Evolutionary conservation across 1,140 invertebrate species (phyloP).

Genomic region (Cydia pomonella): DNA sequence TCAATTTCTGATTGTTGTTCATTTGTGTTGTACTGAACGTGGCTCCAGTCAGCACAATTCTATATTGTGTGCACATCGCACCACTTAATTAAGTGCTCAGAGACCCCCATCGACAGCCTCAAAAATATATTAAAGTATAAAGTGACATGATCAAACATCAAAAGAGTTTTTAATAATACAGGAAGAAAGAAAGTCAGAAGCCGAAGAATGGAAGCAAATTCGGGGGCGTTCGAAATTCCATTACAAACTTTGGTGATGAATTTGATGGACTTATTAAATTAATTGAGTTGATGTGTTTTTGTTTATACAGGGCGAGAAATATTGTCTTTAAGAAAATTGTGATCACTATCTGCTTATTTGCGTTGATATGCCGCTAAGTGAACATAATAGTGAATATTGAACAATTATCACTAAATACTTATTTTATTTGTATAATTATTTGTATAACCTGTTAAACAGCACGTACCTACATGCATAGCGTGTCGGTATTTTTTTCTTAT

Average conservation of each 20-base stretch:
- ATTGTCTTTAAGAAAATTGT: neutral
- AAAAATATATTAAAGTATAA: neutral
- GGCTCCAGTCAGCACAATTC: neutral
- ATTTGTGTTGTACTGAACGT: no score
- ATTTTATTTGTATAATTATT: no score
- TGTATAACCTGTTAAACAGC: no score
- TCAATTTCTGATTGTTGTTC: no score
- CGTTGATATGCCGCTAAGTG: neutral
- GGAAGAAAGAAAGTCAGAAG: neutral
- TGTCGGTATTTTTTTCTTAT: no score
- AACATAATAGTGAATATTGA: neutral
- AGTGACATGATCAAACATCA: neutral
- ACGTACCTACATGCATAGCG: no score
- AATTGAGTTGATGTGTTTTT: neutral
- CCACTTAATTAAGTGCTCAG: neutral
- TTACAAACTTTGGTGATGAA: conserved; percentile 9
- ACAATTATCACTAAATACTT: no score
- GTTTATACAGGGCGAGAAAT: neutral
- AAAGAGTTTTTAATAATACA: neutral
- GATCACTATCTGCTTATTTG: no score
- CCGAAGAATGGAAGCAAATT: neutral
- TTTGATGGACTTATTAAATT: conserved; percentile 9
- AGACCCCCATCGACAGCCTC: neutral
- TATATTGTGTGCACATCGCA: neutral
- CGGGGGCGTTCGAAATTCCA: neutral